A percentile compares a stretch with the other conserved stretches of the same genome.
phyloP scores from a whole-genome alignment of 2,113 vertebrate genomes.

The Dolichallabes microphthalmus region DNA sequence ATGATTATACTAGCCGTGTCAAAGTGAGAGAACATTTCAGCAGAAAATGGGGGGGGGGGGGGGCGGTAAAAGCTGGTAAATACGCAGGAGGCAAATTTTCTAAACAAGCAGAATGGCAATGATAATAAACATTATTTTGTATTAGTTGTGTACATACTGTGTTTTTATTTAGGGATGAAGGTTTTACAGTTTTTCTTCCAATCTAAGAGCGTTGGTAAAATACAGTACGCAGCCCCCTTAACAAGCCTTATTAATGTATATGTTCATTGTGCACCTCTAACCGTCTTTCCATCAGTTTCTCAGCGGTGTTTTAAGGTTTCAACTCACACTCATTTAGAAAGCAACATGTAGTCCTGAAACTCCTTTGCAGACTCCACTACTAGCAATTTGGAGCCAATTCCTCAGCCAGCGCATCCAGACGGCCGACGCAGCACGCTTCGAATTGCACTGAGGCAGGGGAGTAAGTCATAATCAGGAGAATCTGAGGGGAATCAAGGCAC shows the following conservation, averaged over 20 bases:
- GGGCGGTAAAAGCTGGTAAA: background rate
- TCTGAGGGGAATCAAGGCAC: conserved; percentile 27
- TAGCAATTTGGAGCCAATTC: conserved; percentile 38
- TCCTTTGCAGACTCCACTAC: conserved; percentile 7
- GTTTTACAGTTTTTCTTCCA: background rate
- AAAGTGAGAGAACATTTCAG: conserved; percentile 8
- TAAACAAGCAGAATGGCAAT: background rate
- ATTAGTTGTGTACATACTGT: too few relatives aligned
- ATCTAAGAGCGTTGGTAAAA: background rate
- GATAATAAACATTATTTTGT: background rate
- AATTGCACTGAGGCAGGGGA: conserved; percentile 21
- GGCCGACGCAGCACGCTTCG: conserved; percentile 11
- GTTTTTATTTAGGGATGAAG: background rate
- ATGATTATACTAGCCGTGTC: conserved; percentile 1
- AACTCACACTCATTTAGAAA: conserved; percentile 27
- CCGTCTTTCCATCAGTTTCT: conserved; percentile 19
- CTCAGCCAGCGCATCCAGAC: conserved; percentile 4
- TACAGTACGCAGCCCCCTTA: background rate
- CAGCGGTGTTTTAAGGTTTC: background rate
- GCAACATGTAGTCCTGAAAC: conserved; percentile 20
- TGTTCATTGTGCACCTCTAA: conserved; percentile 3
- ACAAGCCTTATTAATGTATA: background rate
- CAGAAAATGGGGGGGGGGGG: too few relatives aligned
- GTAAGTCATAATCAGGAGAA: conserved; percentile 32
- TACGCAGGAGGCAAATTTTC: background rate